A percentile compares a stretch with the other conserved stretches of the same genome.
These are phyloP conservation scores for Copidosoma floridanum DNA, from an alignment of 1,140 invertebrate species.

Conservation along the genomic window DNA sequence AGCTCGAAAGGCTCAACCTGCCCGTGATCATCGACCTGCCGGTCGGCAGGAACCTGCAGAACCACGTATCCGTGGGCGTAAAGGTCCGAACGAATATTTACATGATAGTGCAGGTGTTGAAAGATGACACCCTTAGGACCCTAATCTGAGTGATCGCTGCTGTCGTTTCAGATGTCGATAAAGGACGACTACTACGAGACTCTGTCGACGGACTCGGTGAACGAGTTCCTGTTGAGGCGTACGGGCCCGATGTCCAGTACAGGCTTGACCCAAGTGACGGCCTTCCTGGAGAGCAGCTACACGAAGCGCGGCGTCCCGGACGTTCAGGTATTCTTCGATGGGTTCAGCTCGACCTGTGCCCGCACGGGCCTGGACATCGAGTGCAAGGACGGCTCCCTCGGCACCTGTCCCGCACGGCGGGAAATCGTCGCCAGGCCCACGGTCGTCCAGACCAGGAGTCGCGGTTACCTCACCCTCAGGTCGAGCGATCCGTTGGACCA, in stretches of 20 bases:
- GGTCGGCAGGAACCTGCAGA: slow-evolving; percentile 63
- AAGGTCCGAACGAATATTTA: slow-evolving; percentile 6
- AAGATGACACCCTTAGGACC: no score
- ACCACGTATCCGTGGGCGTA: slow-evolving; percentile 54
- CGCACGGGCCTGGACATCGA: slow-evolving; percentile 45
- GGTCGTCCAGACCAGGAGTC: slow-evolving; percentile 37
- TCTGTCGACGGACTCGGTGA: slow-evolving; percentile 45
- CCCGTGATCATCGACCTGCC: slow-evolving; percentile 55
- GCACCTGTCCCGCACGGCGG: slow-evolving; percentile 39
- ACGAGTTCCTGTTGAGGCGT: slow-evolving; percentile 46
- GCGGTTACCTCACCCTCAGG: slow-evolving; percentile 50
- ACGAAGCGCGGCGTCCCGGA: slow-evolving; percentile 42
- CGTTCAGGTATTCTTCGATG: slow-evolving; percentile 52
- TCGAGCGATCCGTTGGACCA: slow-evolving; percentile 60
- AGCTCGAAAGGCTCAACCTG: slow-evolving; percentile 57
- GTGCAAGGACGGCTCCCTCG: slow-evolving; percentile 41
- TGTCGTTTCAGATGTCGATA: slow-evolving; percentile 46
- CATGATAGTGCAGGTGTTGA: no score
- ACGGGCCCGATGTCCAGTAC: slow-evolving; percentile 54
- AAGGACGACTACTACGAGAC: slow-evolving; percentile 43
- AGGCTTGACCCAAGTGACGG: slow-evolving; percentile 55
- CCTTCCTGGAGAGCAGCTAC: slow-evolving; percentile 48
- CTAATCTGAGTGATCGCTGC: no score
- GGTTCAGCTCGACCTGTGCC: slow-evolving; percentile 47
- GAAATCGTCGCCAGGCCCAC: slow-evolving; percentile 48